These are phyloP conservation scores for Prunella fulvescens DNA, from an alignment of 2,113 vertebrate genomes.

Conservation along the genomic window DNA sequence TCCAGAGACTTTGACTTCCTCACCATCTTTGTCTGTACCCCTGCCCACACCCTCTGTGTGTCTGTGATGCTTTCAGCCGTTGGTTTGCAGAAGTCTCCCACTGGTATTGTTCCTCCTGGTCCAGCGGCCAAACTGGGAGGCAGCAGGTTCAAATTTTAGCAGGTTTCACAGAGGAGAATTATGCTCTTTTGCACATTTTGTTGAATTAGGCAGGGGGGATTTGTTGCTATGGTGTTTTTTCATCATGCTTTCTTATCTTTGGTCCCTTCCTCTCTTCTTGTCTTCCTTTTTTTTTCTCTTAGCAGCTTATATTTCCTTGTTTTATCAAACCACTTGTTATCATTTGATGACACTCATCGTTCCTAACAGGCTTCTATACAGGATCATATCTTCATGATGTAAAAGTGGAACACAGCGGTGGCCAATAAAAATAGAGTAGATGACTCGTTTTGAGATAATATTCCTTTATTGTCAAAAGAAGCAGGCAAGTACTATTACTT, in stretches of 20 bases:
- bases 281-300: neutral
- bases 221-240: neutral
- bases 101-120: neutral
- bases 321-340: neutral
- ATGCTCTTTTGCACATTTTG: neutral
- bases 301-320: neutral
- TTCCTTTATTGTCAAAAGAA: neutral
- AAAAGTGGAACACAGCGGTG: neutral
- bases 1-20: neutral
- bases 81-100: neutral
- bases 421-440: neutral
- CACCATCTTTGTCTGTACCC: neutral
- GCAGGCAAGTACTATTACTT: neutral
- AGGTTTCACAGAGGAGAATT: neutral
- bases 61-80: neutral
- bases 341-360: neutral
- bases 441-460: neutral
- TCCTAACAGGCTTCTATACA: neutral
- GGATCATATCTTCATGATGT: neutral
- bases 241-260: neutral
- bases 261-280: neutral
- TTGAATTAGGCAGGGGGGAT: neutral
- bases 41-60: neutral
- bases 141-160: neutral
- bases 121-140: neutral